Base-by-base conservation (phyloP, 2,888 invertebrate genomes). In the Napeogenes sylphis region DNA sequence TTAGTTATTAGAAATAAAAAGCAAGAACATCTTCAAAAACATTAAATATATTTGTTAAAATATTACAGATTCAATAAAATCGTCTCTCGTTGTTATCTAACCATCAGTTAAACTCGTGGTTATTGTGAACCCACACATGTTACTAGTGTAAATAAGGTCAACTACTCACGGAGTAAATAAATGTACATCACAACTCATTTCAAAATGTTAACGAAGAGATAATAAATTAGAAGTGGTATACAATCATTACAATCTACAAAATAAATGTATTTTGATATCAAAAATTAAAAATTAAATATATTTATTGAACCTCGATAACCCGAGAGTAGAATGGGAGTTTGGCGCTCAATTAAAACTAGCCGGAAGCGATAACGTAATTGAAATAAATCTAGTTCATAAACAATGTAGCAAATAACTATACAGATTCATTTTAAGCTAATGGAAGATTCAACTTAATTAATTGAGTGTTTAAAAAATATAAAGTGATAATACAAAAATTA, bases 41-140 rank as follows among this genome's bases (percentile, higher is more conserved):
- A 87, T 87, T 85, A 87, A 87, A 88, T 89, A 88, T 90, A 88
- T 90, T 88, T 87, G 87, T 88, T 90, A 87, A 86, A 87, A 87
- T 87, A 87, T 87, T 88, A 89, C 85, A 86, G 87, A 88, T 87
- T 88, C 87, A 85, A 88, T 89, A 87, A 87, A 85, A 85, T 86
- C 85, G 75, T 78, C 72, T 79, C 77, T 77, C 73, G 70, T 60
- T 68, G 58, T 65, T 66, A 69, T 62, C 64, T 68, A 69, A 61
- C 63, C 65, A 57, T 66, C 68, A 69, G 70, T 65, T 72, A 62
- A 65, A 71, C 71, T 64, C 57, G 58, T 62, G 68, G 67, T 69
- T 68, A 66, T 60, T 68, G 56, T 57, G 42, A 59, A 51, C 56
- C 61, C 35, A 59, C 57, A 55, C 45, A 53, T 21, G 45, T 33